Percentiles rank a stretch among this genome's conserved stretches.
These are phyloP conservation scores for Macaria notata DNA, from an alignment of 2,888 invertebrate genomes.

Conservation along the genomic window DNA sequence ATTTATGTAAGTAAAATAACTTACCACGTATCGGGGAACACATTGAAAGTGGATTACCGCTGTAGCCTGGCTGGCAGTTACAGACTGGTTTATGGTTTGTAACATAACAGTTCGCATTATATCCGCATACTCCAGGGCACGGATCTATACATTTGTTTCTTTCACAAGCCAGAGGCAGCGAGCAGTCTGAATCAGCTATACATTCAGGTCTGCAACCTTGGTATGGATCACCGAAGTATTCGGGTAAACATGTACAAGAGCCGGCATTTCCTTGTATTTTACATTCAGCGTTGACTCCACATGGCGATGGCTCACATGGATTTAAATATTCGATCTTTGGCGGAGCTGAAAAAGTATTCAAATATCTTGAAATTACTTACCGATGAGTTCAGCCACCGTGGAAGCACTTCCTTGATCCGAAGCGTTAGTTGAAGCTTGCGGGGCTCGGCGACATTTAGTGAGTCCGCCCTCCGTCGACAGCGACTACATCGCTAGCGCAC, in stretches of 20 bases:
- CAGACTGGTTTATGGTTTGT: constrained; percentile 86
- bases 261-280: constrained; percentile 87
- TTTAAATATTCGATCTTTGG: constrained; percentile 70
- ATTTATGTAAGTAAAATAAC: constrained; percentile 26
- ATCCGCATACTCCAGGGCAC: constrained; percentile 86
- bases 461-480: constrained; percentile 67
- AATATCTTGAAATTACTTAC: constrained; percentile 68
- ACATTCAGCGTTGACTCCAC: constrained; percentile 88
- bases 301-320: constrained; percentile 85
- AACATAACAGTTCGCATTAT: constrained; percentile 85
- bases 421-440: constrained; percentile 82
- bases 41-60: constrained; percentile 85
- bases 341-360: constrained; percentile 72
- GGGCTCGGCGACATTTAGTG: constrained; percentile 76
- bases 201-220: constrained; percentile 88
- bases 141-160: constrained; percentile 86
- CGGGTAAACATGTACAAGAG: constrained; percentile 86
- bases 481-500: constrained; percentile 71
- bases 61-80: constrained; percentile 82
- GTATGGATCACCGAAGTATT: constrained; percentile 90
- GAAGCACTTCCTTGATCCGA: constrained; percentile 79
- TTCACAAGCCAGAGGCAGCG: constrained; percentile 84
- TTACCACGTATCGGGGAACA: constrained; percentile 66
- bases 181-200: constrained; percentile 84
- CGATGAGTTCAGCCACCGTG: constrained; percentile 65